Conservation (phyloP, 2,113 vertebrate genomes). For the Salvelinus alpinus region DNA sequence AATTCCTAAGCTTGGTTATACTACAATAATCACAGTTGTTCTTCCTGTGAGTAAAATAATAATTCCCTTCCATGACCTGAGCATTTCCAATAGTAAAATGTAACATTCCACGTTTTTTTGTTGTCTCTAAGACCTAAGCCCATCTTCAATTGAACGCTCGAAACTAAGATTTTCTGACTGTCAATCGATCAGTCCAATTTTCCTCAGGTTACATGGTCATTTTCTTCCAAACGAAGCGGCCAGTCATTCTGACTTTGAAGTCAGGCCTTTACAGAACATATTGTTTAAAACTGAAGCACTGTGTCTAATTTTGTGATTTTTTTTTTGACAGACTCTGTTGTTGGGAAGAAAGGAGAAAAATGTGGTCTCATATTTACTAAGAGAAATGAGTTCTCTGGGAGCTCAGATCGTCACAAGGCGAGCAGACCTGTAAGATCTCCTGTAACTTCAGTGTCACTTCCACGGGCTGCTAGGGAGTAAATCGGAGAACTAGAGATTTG, state of each 20-base stretch:
- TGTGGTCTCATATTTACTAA: conserved; percentile 5
- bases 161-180: conserved; percentile 3
- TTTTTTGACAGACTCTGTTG: background rate
- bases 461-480: background rate
- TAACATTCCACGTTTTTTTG: background rate
- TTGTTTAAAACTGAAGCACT: conserved; percentile 18
- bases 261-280: background rate
- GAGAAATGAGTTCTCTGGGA: background rate
- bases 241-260: conserved; percentile 25
- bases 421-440: background rate
- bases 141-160: conserved; percentile 6
- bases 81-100: background rate
- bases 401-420: background rate
- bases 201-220: conserved; percentile 12
- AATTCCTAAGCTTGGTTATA: background rate
- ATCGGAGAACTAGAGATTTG: background rate
- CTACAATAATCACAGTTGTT: background rate
- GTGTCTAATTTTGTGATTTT: conserved; percentile 25
- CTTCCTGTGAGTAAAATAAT: background rate
- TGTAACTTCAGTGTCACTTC: conserved; percentile 1
- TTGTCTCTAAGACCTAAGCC: background rate
- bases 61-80: background rate
- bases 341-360: conserved; percentile 12
- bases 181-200: conserved; percentile 10
- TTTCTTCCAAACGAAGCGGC: conserved; percentile 8